A percentile compares a stretch with the other conserved stretches of the same genome.
These are phyloP conservation scores for Leptinotarsa peninsularis DNA, from an alignment of 2,888 invertebrate species.

Conservation along the genomic window DNA sequence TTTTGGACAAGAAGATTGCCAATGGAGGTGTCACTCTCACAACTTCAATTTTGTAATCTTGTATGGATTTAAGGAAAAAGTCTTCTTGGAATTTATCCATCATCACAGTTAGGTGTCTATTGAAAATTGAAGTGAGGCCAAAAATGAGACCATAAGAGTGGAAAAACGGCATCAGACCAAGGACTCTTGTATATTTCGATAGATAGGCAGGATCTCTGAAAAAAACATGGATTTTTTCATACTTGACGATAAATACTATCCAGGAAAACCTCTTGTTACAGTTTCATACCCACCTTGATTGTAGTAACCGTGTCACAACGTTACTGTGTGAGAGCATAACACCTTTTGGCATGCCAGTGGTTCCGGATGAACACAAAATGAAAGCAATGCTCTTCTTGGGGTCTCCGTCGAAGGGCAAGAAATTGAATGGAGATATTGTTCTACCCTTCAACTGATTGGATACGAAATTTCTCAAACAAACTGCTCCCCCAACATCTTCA, in stretches of 20 bases:
- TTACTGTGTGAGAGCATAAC: slow-evolving; percentile 74
- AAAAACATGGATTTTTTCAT: no score
- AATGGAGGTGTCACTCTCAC: slow-evolving; percentile 84
- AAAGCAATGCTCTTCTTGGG: slow-evolving; percentile 53
- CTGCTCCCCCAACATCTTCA: slow-evolving; percentile 29
- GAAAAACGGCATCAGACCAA: slow-evolving; percentile 56
- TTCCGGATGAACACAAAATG: slow-evolving; percentile 75
- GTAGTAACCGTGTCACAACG: slow-evolving; percentile 41
- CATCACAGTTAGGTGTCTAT: slow-evolving; percentile 48
- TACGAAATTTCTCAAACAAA: slow-evolving; percentile 34
- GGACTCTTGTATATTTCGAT: slow-evolving; percentile 31
- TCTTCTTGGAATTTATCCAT: slow-evolving; percentile 61
- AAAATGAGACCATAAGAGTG: slow-evolving; percentile 54
- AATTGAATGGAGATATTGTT: slow-evolving; percentile 32
- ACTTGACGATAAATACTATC: no score
- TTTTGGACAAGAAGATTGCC: slow-evolving; percentile 84
- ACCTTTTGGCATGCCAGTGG: slow-evolving; percentile 77
- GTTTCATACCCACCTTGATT: slow-evolving; percentile 33
- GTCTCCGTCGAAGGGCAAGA: slow-evolving; percentile 45
- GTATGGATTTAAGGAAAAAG: slow-evolving; percentile 76
- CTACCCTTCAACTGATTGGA: slow-evolving; percentile 27
- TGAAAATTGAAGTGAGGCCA: slow-evolving; percentile 47
- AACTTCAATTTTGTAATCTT: slow-evolving; percentile 76
- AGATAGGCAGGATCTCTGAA: slow-evolving; percentile 46
- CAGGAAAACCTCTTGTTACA: no score